Conservation (phyloP, 2,797 vertebrate species). For the Natrix natrix region DNA sequence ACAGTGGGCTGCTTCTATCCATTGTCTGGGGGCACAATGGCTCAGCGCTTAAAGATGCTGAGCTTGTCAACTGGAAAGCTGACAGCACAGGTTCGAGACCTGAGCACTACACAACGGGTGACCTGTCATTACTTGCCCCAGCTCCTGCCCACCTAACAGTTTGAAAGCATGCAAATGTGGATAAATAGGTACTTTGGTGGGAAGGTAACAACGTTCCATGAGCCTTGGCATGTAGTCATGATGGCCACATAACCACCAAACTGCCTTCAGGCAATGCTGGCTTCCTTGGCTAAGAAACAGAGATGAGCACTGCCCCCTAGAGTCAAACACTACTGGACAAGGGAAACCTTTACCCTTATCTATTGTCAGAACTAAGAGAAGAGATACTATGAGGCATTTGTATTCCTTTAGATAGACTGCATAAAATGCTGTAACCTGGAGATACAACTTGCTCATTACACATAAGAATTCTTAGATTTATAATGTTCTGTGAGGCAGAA, state of each 20-base stretch:
- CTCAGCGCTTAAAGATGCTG: background rate
- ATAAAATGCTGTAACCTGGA: background rate
- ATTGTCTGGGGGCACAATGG: background rate
- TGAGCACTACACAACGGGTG: fast-evolving
- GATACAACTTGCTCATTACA: background rate
- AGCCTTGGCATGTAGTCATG: background rate
- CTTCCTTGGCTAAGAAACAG: background rate
- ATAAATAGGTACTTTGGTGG: background rate
- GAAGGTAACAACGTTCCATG: background rate
- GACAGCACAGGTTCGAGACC: background rate
- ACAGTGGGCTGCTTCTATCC: background rate
- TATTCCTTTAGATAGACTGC: background rate
- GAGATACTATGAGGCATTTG: background rate
- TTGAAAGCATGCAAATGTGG: background rate
- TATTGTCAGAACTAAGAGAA: background rate
- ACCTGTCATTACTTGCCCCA: background rate
- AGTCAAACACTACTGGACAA: background rate
- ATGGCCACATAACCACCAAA: background rate
- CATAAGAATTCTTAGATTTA: background rate
- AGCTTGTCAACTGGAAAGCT: background rate
- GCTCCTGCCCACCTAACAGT: background rate
- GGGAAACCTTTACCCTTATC: background rate
- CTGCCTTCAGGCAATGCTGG: background rate
- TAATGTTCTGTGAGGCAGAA: background rate
- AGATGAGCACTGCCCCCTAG: background rate